Evolutionary conservation across 2,888 invertebrate genomes (phyloP), one percentile per base, ranked within the genome.

Genomic region (Heliconius aoede): DNA sequence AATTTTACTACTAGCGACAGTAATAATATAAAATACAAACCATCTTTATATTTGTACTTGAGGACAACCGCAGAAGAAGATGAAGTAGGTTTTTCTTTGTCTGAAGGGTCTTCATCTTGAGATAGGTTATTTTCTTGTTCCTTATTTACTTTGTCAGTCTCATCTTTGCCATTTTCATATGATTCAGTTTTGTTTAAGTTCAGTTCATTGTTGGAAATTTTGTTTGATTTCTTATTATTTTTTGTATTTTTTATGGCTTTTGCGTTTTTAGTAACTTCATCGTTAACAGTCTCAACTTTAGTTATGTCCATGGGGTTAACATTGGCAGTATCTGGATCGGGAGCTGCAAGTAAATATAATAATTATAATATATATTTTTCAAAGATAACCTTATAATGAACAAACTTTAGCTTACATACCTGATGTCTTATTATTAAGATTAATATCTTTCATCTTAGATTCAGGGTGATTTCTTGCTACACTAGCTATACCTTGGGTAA

Each of bases 111-210:
- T 67, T 87, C 88, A 60, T 82, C 82, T 24, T 75, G 81, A 77
- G 84, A 60, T 60, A 84, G 76, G 72, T 81, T 82, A 51, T 90
- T 89, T 80, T 88, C 85, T 81, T 89, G 90, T 86, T 88, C 83
- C 84, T 87, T 88, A 86, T 86, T 89, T 88, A 91, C 86, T 87
- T 91, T 91, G 89, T 93, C 94, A 93, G 93, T 93, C 92, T 94
- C 93, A 89, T 91, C 88, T 89, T 91, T 93, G 85, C 92, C 92
- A 88, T 93, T 94, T 86, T 92, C 92, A 88, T 86, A 86, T 85
- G 90, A 87, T 84, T 91, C 91, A 26, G 82, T 89, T 83, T 89
- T 88, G 51, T 83, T 81, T 82, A 83, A 85, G 68, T 83, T 81
- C 76, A 91, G 90, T 85, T 84, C 89, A 81, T 83, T 88, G 73